These are phyloP conservation scores for Muscina levida DNA, from an alignment of 2,888 invertebrate species.

Conservation along the genomic window DNA sequence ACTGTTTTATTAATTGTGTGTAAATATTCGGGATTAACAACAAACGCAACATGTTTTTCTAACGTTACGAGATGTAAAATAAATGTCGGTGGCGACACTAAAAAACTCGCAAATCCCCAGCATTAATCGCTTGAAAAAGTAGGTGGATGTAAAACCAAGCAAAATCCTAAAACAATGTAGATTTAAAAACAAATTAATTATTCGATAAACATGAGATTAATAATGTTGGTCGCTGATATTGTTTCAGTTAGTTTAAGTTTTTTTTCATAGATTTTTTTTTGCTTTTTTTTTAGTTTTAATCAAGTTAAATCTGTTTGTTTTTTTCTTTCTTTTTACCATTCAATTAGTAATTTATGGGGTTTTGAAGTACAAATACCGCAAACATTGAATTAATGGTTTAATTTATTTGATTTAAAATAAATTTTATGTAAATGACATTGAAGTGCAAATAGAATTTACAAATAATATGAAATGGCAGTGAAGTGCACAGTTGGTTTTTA, in stretches of 20 bases:
- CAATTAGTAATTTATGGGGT: conserved; percentile 17
- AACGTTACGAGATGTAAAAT: conserved; percentile 8
- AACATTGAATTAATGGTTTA: not conserved
- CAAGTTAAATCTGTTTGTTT: not conserved
- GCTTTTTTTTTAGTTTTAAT: too few species aligned
- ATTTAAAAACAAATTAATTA: conserved; percentile 55
- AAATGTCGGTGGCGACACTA: not conserved
- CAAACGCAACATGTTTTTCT: conserved; percentile 28
- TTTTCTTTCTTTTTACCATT: conserved; percentile 7
- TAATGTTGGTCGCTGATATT: conserved; percentile 22
- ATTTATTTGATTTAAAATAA: conserved; percentile 17
- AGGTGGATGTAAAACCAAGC: not conserved
- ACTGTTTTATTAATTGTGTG: conserved; percentile 14
- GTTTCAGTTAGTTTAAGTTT: not conserved
- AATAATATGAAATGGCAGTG: too few species aligned
- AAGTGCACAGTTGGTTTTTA: too few species aligned
- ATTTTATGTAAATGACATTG: conserved; percentile 4
- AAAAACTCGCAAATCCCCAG: conserved; percentile 13
- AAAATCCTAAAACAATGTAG: conserved; percentile 33
- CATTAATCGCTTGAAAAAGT: too few species aligned
- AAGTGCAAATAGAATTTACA: not conserved
- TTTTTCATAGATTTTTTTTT: conserved; percentile 17
- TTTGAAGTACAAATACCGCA: not conserved
- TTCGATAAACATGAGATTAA: conserved; percentile 47
- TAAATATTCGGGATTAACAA: conserved; percentile 33